Conservation (phyloP, 2,797 vertebrate species). For the Zenarchopterus dispar region DNA sequence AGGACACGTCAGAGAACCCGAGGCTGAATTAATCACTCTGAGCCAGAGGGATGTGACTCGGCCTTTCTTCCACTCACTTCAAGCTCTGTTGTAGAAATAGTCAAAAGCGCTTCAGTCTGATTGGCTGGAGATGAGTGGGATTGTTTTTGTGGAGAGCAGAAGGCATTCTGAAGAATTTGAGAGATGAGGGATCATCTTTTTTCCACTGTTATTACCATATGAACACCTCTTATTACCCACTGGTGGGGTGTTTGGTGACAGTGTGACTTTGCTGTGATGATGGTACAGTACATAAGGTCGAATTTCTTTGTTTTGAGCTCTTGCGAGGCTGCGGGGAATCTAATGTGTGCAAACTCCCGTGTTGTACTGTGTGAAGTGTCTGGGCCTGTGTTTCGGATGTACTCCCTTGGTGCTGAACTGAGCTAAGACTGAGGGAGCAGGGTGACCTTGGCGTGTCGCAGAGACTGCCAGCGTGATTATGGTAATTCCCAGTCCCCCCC, state of each 20-base stretch:
- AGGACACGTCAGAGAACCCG: constrained; percentile 27
- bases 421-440: constrained; percentile 48
- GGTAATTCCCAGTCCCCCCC: constrained; percentile 57
- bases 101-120: constrained; percentile 43
- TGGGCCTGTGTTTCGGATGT: constrained; percentile 49
- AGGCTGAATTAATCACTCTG: constrained; percentile 44
- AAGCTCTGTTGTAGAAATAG: constrained; percentile 29
- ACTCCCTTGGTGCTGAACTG: constrained; percentile 51
- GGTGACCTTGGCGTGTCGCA: constrained; percentile 76
- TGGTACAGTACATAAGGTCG: constrained; percentile 10
- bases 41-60: constrained; percentile 38
- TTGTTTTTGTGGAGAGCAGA: constrained; percentile 8
- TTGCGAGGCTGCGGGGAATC: neutral
- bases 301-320: constrained; percentile 16
- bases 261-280: neutral
- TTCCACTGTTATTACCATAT: constrained; percentile 4
- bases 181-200: neutral
- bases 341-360: neutral
- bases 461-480: constrained; percentile 68
- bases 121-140: constrained; percentile 38
- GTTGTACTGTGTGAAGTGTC: constrained; percentile 14
- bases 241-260: neutral
- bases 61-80: constrained; percentile 36
- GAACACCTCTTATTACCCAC: constrained; percentile 38
- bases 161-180: constrained; percentile 6